Conservation (phyloP, 2,888 invertebrate species). For the Zaprionus lineosus region DNA sequence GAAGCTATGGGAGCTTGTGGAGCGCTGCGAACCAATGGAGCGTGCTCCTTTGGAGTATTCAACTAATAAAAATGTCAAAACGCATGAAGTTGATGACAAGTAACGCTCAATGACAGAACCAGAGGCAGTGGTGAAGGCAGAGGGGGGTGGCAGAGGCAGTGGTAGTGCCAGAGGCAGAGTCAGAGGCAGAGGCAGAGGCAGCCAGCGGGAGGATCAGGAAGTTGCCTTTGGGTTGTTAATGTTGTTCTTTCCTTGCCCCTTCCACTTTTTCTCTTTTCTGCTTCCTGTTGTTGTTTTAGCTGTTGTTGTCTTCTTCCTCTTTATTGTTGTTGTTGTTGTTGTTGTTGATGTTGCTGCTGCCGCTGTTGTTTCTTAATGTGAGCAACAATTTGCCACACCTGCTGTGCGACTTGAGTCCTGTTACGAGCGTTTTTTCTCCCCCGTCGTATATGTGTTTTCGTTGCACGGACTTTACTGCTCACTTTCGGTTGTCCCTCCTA, state of each 20-base stretch:
- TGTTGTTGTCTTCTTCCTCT: too few relatives aligned
- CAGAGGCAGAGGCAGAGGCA: constrained; percentile 22
- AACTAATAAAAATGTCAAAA: constrained; percentile 79
- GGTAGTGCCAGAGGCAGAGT: constrained; percentile 8
- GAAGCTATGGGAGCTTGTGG: not conserved
- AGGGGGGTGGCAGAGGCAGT: not conserved
- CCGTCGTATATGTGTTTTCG: constrained; percentile 12
- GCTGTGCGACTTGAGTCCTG: constrained; percentile 46
- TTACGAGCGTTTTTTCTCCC: not conserved
- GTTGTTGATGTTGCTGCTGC: too few relatives aligned
- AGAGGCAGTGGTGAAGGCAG: too few relatives aligned
- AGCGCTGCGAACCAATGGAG: constrained; percentile 65
- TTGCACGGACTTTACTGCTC: constrained; percentile 29
- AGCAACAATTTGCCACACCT: constrained; percentile 71
- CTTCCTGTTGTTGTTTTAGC: constrained; percentile 21
- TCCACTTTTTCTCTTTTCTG: too few relatives aligned
- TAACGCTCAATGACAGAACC: constrained; percentile 67
- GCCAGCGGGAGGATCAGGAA: constrained; percentile 12
- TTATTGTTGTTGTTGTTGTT: too few relatives aligned
- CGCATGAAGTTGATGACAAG: constrained; percentile 79
- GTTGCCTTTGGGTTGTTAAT: constrained; percentile 14
- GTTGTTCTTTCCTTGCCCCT: too few relatives aligned
- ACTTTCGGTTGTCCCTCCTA: too few relatives aligned
- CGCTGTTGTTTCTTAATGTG: constrained; percentile 49
- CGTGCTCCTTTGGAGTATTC: constrained; percentile 78